Evolutionary conservation across 2,113 vertebrate species (phyloP).

Genomic region (cat (Felis catus)): DNA sequence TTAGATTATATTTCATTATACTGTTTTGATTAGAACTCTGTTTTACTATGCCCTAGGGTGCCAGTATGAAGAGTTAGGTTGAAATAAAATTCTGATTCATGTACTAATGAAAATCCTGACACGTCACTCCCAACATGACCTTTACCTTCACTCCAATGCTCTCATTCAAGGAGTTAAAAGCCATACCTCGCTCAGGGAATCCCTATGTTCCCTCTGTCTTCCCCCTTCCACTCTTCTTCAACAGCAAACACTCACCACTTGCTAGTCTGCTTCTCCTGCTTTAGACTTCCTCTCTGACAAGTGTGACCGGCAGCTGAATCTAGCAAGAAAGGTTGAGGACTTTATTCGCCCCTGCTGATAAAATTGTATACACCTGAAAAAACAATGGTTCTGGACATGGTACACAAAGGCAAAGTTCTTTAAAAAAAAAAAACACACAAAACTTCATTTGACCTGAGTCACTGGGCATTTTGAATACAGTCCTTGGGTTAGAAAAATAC

Average conservation of each 20-base stretch:
- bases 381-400: neutral
- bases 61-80: constrained; percentile 19
- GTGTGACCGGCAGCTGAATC: constrained; percentile 12
- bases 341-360: constrained; percentile 45
- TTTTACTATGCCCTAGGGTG: neutral
- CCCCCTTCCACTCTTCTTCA: neutral
- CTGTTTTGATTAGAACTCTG: constrained; percentile 64
- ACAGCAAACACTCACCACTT: neutral
- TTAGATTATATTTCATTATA: constrained; percentile 65
- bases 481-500: neutral
- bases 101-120: constrained; percentile 57
- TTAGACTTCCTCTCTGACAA: constrained; percentile 5
- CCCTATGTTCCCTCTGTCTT: neutral
- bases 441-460: neutral
- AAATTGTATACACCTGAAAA: constrained; percentile 9
- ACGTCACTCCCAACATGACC: constrained; percentile 28
- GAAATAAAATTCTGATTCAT: constrained; percentile 67
- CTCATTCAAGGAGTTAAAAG: constrained; percentile 65
- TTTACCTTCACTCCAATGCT: constrained; percentile 66
- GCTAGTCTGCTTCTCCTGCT: neutral
- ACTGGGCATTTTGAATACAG: neutral
- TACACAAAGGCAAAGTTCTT: constrained; percentile 16
- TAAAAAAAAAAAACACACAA: neutral
- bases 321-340: neutral
- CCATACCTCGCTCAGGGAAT: neutral